Conservation (phyloP, 2,888 invertebrate genomes). For the Rugalucina vietnamica region DNA sequence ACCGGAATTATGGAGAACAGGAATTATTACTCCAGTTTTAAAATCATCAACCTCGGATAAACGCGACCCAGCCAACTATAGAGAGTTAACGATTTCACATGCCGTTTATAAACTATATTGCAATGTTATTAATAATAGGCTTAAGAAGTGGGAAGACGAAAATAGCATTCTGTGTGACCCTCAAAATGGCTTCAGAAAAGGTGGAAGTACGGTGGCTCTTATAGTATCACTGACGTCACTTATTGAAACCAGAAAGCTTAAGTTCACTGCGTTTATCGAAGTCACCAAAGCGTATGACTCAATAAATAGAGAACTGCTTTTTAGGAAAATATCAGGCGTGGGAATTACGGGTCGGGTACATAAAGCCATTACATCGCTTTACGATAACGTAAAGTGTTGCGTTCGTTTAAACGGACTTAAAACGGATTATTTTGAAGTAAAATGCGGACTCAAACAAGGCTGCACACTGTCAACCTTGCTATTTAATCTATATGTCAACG, state of each 20-base stretch:
- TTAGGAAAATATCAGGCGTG: neutral
- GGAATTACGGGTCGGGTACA: neutral
- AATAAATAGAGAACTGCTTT: neutral
- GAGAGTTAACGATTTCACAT: neutral
- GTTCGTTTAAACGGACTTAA: constrained; percentile 1
- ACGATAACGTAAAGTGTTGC: constrained; percentile 7
- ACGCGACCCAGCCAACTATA: neutral
- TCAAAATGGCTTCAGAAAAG: neutral
- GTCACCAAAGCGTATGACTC: constrained; percentile 6
- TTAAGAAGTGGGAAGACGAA: neutral
- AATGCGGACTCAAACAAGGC: constrained; percentile 3
- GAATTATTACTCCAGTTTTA: neutral
- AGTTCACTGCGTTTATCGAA: neutral
- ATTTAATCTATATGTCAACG: constrained; percentile 7
- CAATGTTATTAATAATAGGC: neutral
- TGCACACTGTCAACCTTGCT: neutral
- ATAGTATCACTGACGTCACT: neutral
- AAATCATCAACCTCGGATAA: neutral
- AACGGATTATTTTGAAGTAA: neutral
- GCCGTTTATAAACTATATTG: neutral
- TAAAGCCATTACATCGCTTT: neutral
- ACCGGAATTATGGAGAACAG: neutral
- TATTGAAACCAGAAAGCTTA: constrained; percentile 6
- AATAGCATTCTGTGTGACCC: neutral
- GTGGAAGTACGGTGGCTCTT: neutral